Base-by-base conservation (phyloP, 2,888 invertebrate species). In the Agriotes lineatus region DNA sequence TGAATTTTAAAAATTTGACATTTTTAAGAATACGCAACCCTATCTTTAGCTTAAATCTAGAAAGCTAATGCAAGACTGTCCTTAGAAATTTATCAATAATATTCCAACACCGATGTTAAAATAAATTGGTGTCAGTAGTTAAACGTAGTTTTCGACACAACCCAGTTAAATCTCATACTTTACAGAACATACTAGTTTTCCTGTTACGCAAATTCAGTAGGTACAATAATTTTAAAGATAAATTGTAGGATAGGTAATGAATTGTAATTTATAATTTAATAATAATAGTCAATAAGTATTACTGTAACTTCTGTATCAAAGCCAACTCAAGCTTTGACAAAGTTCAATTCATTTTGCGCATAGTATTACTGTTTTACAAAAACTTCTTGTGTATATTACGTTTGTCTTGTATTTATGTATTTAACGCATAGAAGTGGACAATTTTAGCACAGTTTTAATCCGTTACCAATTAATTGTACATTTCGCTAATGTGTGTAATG, bases 401-500 rank as follows among this genome's bases (percentile, higher is more conserved):
- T 58, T 65, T 65, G 65, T 65, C 65, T 65, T 65, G 65, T 65
- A 65, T 42, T 65, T 65, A 50, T 12, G 16, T 20, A 35, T 37
- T 39, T 18, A 42, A 1, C 42, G 2, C 3, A 42, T 18, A 16
- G 42, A 6, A 14, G 16, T 42, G 18, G n/a, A 37, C 12, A 42
- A 16, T 42, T 42, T 42, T 42, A 42, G 16, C 7, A 10, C 10
- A 44, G 19, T 10, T 44, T n/a, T n/a, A n/a, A n/a, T n/a, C n/a
- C n/a, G 39, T 39, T 14, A 39, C 12, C 4, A n/a, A n/a, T 39
- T 2, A 3, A 39, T 22, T 48, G 3, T 48, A 48, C 48, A 4
- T 22, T 18, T n/a, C 16, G 1, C 16, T 20, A 22, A 2, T 1
- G 2, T 22, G 19, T 48, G 48, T 22, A 18, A 5, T 1, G 48